These are phyloP conservation scores for Microcebus jonahi DNA, from an alignment of 2,113 vertebrate species.

Conservation along the genomic window DNA sequence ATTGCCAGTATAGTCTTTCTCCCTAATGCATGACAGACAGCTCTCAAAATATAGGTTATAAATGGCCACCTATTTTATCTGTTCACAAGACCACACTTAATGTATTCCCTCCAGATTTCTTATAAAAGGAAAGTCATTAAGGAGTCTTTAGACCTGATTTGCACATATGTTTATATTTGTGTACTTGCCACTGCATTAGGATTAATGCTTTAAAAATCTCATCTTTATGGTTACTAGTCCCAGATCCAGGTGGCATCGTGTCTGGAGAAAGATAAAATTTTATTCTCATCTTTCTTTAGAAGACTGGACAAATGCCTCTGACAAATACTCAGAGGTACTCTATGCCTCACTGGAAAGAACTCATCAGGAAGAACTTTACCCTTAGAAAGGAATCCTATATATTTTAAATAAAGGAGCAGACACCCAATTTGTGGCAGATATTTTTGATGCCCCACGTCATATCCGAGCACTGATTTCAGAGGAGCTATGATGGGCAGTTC, in stretches of 20 bases:
- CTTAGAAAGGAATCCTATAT: neutral
- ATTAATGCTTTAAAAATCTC: conserved; percentile 23
- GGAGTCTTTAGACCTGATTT: neutral
- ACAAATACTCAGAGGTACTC: neutral
- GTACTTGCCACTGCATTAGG: neutral
- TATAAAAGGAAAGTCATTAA: neutral
- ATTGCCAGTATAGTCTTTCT: neutral
- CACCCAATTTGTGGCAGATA: neutral
- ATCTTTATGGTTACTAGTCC: conserved; percentile 44
- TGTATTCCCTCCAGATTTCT: neutral
- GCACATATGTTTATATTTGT: conserved; percentile 19
- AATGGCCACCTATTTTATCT: neutral
- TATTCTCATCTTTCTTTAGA: conserved; percentile 21
- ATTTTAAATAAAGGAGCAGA: neutral
- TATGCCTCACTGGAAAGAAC: neutral
- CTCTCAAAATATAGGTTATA: neutral
- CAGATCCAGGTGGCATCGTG: conserved; percentile 30
- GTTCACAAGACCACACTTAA: neutral
- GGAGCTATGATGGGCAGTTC: accelerated
- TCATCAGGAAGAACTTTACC: neutral
- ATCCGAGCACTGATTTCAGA: neutral
- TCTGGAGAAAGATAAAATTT: conserved; percentile 38
- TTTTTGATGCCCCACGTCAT: neutral
- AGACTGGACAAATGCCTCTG: neutral
- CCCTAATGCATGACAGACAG: neutral